Evolutionary conservation across 2,113 vertebrate species (phyloP).

Genomic region (Riparia riparia): DNA sequence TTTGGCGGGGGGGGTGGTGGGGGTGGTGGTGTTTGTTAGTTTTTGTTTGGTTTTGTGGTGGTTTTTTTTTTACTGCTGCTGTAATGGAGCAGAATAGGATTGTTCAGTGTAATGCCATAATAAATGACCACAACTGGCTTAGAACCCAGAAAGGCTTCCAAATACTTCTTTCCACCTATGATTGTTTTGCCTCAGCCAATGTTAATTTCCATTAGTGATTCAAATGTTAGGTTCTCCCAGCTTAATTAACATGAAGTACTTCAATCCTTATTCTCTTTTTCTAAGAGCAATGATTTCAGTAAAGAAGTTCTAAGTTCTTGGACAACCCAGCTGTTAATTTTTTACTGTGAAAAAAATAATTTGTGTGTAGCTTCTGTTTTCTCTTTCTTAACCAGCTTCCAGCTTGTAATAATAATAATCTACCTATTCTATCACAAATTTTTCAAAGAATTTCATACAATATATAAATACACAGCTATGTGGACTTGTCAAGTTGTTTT

Average conservation of each 20-base stretch:
- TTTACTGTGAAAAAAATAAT: neutral
- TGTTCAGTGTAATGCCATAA: neutral
- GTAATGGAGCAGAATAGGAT: neutral
- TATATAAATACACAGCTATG: neutral
- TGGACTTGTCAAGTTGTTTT: neutral
- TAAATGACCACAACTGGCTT: neutral
- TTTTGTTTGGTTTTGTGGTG: no score
- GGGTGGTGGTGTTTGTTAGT: no score
- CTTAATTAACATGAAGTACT: neutral
- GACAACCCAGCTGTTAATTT: neutral
- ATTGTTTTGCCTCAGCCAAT: neutral
- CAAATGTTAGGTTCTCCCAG: neutral
- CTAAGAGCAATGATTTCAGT: neutral
- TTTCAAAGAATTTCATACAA: neutral
- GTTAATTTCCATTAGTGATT: neutral
- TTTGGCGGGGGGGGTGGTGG: no score
- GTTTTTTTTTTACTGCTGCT: rapidly evolving
- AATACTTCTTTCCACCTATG: neutral
- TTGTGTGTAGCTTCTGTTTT: neutral
- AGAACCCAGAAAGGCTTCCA: neutral
- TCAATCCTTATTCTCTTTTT: neutral
- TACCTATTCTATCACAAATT: neutral
- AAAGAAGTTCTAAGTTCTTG: neutral
- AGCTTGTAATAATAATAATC: neutral
- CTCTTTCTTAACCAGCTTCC: neutral